A percentile compares a stretch with the other conserved stretches of the same genome.
These are phyloP conservation scores for Drosophila lacertosa DNA, from an alignment of 1,140 invertebrate species.

Conservation along the genomic window DNA sequence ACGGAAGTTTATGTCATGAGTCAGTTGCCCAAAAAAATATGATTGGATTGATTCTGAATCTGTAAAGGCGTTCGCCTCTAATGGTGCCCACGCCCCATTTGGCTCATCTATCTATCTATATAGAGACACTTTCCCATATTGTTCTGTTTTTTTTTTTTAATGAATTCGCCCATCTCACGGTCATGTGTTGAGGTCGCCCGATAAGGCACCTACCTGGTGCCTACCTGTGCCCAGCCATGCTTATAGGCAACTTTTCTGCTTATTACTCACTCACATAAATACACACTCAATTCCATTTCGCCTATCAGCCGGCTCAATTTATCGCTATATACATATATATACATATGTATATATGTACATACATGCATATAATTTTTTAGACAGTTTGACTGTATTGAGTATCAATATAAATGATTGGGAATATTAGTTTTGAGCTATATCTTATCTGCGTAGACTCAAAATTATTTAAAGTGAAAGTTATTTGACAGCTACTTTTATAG, in stretches of 20 bases:
- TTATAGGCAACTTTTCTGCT: slow-evolving; percentile 24
- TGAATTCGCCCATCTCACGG: slow-evolving; percentile 64
- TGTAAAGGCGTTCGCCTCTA: slow-evolving; percentile 24
- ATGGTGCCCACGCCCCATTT: slow-evolving; percentile 39
- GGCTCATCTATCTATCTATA: too few species aligned
- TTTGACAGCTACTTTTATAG: too few species aligned
- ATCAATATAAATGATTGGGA: slow-evolving; percentile 16
- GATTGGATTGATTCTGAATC: slow-evolving; percentile 46
- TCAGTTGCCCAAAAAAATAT: slow-evolving; percentile 55
- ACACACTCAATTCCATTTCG: slow-evolving; percentile 7
- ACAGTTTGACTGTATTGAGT: slow-evolving; percentile 14
- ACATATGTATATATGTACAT: too few species aligned
- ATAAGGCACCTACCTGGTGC: slow-evolving; percentile 43
- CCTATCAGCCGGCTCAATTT: slow-evolving; percentile 26
- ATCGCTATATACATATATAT: slow-evolving; percentile 1
- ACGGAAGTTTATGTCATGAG: slow-evolving; percentile 77
- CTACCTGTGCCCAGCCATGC: slow-evolving; percentile 50
- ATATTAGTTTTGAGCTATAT: slow-evolving; percentile 7
- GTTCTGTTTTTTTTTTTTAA: slow-evolving; percentile 52
- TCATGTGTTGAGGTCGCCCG: slow-evolving; percentile 60
- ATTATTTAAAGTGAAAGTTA: slow-evolving; percentile 9
- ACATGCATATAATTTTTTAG: too few species aligned
- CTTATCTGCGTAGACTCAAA: neutral
- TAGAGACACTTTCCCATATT: slow-evolving; percentile 14
- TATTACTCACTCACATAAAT: slow-evolving; percentile 33